Evolutionary conservation across 1,140 invertebrate genomes (phyloP).

Genomic region (Sitobion miscanthi): DNA sequence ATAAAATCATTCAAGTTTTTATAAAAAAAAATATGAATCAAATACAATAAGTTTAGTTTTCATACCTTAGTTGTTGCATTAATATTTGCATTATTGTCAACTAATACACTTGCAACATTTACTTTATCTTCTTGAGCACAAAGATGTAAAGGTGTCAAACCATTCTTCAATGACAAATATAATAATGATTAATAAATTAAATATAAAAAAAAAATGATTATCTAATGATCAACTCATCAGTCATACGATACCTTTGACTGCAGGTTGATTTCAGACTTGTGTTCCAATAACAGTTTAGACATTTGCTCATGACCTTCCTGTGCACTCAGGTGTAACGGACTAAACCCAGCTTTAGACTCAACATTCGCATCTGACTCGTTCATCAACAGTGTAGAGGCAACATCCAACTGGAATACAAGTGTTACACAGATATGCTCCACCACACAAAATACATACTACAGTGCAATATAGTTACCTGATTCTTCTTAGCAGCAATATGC

Average conservation of each 20-base stretch:
- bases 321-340: conserved; percentile 91
- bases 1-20: background rate
- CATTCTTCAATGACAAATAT: conserved; percentile 70
- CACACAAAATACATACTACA: conserved; percentile 27
- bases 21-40: background rate
- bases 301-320: conserved; percentile 95
- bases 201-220: conserved; percentile 31
- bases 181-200: conserved; percentile 23
- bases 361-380: conserved; percentile 88
- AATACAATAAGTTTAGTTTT: background rate
- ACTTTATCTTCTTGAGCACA: conserved; percentile 93
- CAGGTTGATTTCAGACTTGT: conserved; percentile 84
- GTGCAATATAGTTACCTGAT: conserved; percentile 75
- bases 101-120: conserved; percentile 82
- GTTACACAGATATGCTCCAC: conserved; percentile 34
- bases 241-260: conserved; percentile 75
- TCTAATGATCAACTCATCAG: conserved; percentile 32
- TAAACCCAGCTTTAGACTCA: conserved; percentile 89
- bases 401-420: conserved; percentile 72
- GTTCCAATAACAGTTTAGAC: conserved; percentile 86
- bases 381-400: conserved; percentile 91
- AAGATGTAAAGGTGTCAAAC: conserved; percentile 87
- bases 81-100: conserved; percentile 81
- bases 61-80: conserved; percentile 80
- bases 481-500: conserved; percentile 98